Percentiles rank a stretch among this genome's conserved stretches.
Conservation (phyloP, 2,888 invertebrate species). For the Mechanitis mazaeus region DNA sequence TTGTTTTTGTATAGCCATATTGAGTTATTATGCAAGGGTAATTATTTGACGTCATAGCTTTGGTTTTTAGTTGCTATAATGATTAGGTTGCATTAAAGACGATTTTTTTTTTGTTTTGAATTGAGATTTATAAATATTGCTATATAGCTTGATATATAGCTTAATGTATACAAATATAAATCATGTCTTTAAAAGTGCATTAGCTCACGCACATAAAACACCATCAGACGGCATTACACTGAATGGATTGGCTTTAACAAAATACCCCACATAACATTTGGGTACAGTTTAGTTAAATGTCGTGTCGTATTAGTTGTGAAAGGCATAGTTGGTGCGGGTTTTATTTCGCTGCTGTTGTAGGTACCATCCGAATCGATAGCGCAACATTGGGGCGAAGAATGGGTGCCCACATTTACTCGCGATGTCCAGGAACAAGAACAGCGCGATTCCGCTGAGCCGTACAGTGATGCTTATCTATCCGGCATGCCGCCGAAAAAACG, state of each 20-base stretch:
- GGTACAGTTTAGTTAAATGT: slow-evolving; percentile 14
- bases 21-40: not conserved
- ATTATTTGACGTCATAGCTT: not conserved
- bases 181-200: not conserved
- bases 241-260: slow-evolving; percentile 5
- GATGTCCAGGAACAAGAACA: slow-evolving; percentile 86
- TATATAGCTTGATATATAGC: no score
- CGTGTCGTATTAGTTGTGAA: slow-evolving; percentile 13
- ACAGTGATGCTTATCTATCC: slow-evolving; percentile 93
- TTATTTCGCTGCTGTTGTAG: slow-evolving; percentile 25
- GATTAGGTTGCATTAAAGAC: no score
- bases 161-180: no score
- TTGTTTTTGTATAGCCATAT: not conserved
- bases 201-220: slow-evolving; percentile 4
- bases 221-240: slow-evolving; percentile 5
- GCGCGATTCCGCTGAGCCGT: slow-evolving; percentile 75
- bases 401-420: slow-evolving; percentile 91
- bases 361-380: slow-evolving; percentile 66
- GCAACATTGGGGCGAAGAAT: slow-evolving; percentile 67
- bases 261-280: slow-evolving; percentile 4
- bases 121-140: no score
- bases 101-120: no score
- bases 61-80: not conserved
- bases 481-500: slow-evolving; percentile 94
- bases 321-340: slow-evolving; percentile 20